Evolutionary conservation across 2,113 vertebrate genomes (phyloP), one percentile per base, ranked within the genome.

Genomic region (Stegostoma tigrinum): DNA sequence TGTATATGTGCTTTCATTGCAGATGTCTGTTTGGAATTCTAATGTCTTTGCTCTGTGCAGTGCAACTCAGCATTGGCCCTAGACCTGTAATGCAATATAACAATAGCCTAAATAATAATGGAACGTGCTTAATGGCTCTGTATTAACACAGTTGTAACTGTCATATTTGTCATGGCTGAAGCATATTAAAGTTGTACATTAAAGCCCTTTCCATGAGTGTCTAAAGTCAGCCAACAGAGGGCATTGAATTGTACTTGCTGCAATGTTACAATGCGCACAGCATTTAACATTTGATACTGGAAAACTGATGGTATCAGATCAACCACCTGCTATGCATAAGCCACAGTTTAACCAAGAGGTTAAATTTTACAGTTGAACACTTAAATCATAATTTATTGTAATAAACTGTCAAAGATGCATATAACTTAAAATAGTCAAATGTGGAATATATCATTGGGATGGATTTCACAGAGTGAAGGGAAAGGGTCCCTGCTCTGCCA

Each of bases 1-100:
- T 97, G 95, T 96, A 38, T 96, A 27, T 96, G 96, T 96, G 97
- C 97, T 97, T 97, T 95, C 85, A 94, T 45, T 45, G 34, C n/a
- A 21, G 87, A 95, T 55, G 86, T 42, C 45, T 78, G 96, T 90
- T 61, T 55, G 55, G 48, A 83, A 19, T 80, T 64, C 94, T 27
- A 14, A 8, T 75, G 45, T 8, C 27, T 80, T 72, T 52, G 72
- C 86, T 95, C 95, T 95, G 42, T 24, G 66, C 95, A 17, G 86
- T 55, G 89, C 86, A 24, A 68, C 96, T 34, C 66, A 75, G 48
- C n/a, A n/a, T 45, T 94, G 52, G 38, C 45, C 80, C 42, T 38
- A 23, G 80, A 45, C 17, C 80, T 23, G 38, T 21, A 42, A 19
- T 19, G n/a, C 80, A 83, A 83, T 42, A 4, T 83, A 83, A 83